Base-by-base conservation (phyloP, 2,797 vertebrate species). In the Tangara arthus region DNA sequence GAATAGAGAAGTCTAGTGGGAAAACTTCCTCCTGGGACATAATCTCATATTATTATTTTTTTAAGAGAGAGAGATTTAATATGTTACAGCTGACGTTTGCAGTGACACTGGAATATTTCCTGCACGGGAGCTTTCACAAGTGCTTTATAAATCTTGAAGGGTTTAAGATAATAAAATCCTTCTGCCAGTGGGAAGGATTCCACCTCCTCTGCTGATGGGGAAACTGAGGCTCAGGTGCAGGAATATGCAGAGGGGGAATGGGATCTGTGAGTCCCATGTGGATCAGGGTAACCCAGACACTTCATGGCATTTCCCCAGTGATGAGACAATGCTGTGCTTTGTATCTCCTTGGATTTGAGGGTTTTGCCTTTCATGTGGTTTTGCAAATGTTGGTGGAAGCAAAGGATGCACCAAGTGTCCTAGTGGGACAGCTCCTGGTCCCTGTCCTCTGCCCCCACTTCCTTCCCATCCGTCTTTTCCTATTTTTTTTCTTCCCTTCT, bases 11-110 rank as follows among this genome's bases (percentile, higher is more conserved):
- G 66, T 97, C 96, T 97, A 17, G 90, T 87, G 94, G 95, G 95
- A 89, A 96, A 90, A 96, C 95, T 96, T 97, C 95, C 97, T 97
- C 96, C 84, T 95, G 97, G 97, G 97, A 97, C 90, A 80, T 94
- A 98, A 97, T 97, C 95, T 96, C 94, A 60, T 97, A 90, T 88
- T 96, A 93, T 94, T 90, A 86, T 95, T 95, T 93, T 95, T 95
- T 97, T 91, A 78, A 95, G 59, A 95, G 73, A 92, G 70, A 94
- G 72, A 89, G 89, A 93, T 94, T 91, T 90, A 93, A 86, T 95
- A 89, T 69, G 92, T 95, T 91, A 64, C 7, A 88, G 83, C 55
- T 95, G 96, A 92, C 72, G 68, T 95, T 94, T 60, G 42, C 92
- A 59, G 90, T 90, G 95, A 92, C 94, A 87, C 35, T 88, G 78